A percentile compares a stretch with the other conserved stretches of the same genome.
These are phyloP conservation scores for Phragmatobia fuliginosa DNA, from an alignment of 2,888 invertebrate species.

Conservation along the genomic window DNA sequence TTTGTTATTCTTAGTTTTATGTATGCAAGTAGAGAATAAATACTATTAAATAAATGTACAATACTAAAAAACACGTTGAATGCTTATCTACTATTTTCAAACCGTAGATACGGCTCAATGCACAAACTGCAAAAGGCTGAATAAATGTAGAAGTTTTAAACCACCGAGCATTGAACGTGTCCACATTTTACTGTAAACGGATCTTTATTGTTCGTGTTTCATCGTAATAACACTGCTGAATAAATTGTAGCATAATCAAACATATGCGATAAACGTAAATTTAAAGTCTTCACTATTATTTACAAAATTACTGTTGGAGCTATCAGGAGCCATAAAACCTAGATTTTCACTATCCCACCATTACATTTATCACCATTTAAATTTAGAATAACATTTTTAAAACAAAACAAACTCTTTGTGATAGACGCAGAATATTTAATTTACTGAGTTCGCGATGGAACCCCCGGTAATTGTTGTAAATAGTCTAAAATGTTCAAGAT, in stretches of 20 bases:
- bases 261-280: constrained; percentile 42
- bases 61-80: constrained; percentile 5
- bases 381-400: not conserved
- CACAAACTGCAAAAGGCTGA: constrained; percentile 17
- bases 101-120: constrained; percentile 11
- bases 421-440: not conserved
- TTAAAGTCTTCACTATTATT: constrained; percentile 21
- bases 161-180: constrained; percentile 52
- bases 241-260: constrained; percentile 51
- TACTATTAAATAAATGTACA: not conserved
- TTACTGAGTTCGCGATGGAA: too few species aligned
- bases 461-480: too few species aligned
- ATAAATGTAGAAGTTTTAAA: constrained; percentile 4
- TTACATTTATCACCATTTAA: constrained; percentile 1
- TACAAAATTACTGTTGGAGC: constrained; percentile 2
- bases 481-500: too few species aligned
- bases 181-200: constrained; percentile 60
- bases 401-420: not conserved
- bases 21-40: not conserved
- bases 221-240: constrained; percentile 60
- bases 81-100: constrained; percentile 3
- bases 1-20: not conserved
- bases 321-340: not conserved
- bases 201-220: constrained; percentile 65
- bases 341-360: too few species aligned